Evolutionary conservation across 2,888 invertebrate genomes (phyloP), one percentile per base, ranked within the genome.

Genomic region (Gastracanthus pulcherrimus): DNA sequence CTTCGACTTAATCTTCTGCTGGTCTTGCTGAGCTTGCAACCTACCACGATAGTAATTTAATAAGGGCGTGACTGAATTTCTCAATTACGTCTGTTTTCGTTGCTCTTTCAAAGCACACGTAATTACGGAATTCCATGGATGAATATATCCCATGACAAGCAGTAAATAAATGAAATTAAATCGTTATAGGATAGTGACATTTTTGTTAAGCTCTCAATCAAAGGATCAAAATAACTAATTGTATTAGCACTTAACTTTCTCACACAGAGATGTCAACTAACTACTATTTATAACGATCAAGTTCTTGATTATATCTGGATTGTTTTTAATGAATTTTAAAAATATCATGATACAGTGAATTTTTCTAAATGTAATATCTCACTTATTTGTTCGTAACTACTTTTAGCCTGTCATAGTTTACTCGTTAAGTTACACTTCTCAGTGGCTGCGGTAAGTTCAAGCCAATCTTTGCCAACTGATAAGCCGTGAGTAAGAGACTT

Each of bases 1-100:
- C n/a, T 26, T 19, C 48, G 19, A 48, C 19, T 48, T 48, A 48
- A 48, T 48, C n/a, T 7, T 55, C 23, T 7, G 13, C 26, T 55
- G 23, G 23, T 55, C 55, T 19, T 11, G 55, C 26, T 26, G 55
- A 55, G 55, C 26, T 55, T 23, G 55, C 26, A 34, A n/a, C 48
- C n/a, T 48, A 16, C n/a, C 6, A 2, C 34, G 31, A 64, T 64
- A 64, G 64, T 64, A 64, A 64, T 64, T 64, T 64, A 64, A 64
- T 64, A 64, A 64, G 38, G 16, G 36, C 36, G 36, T 64, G 64
- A 64, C 64, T 64, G 60, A 62, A 62, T 62, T 62, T 31, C 60
- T 31, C 34, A 62, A 62, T 62, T 62, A 62, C 60, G 3, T 62
- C 16, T 48, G 5, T 48, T 48, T 48, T 19, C 6, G 7, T 16